Conservation (phyloP, 2,113 vertebrate species). For the Lophochroa leadbeateri region DNA sequence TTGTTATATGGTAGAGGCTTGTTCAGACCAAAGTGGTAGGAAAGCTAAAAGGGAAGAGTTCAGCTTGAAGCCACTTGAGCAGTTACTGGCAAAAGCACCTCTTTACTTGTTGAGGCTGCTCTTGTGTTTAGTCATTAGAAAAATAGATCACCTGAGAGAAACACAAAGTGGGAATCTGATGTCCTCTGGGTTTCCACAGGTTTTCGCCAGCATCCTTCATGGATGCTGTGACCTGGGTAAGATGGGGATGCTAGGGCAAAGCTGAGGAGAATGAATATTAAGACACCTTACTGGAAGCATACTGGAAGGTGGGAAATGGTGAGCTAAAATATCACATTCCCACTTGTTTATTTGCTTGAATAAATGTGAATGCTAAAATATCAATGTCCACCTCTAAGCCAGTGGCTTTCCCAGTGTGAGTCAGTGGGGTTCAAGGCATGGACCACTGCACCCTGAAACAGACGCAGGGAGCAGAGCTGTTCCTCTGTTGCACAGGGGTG, state of each 20-base stretch:
- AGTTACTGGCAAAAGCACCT: not conserved
- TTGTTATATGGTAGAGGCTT: not conserved
- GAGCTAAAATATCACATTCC: not conserved
- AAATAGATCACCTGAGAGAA: not conserved
- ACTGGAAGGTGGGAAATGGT: not conserved
- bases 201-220: not conserved
- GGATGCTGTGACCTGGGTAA: constrained; percentile 43
- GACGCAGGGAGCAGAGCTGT: not conserved
- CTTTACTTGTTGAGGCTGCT: not conserved
- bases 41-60: not conserved
- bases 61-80: not conserved
- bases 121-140: not conserved
- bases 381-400: not conserved
- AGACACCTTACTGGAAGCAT: not conserved
- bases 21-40: not conserved
- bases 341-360: not conserved
- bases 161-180: not conserved
- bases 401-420: not conserved
- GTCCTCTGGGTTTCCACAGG: not conserved
- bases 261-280: not conserved
- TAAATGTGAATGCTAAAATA: not conserved
- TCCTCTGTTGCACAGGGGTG: not conserved
- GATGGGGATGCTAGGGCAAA: constrained; percentile 48
- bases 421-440: not conserved
- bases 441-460: not conserved